These are phyloP conservation scores for Podarcis lilfordi DNA, from an alignment of 2,797 vertebrate genomes.

Conservation along the genomic window DNA sequence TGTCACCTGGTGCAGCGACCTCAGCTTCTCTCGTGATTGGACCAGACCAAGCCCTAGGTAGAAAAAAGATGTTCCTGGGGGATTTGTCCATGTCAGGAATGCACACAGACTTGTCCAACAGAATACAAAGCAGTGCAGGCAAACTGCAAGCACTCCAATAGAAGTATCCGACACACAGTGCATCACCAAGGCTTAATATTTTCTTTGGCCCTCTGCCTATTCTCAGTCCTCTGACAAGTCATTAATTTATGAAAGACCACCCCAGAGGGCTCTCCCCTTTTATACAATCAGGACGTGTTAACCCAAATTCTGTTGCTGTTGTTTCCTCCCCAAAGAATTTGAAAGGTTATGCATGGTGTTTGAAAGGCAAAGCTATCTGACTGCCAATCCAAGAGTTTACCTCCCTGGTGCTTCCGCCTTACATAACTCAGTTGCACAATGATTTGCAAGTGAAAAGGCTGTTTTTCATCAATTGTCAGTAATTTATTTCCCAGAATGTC, in stretches of 20 bases:
- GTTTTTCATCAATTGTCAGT: conserved; percentile 33
- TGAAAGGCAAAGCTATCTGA: conserved; percentile 6
- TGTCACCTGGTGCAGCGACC: not conserved
- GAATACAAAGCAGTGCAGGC: not conserved
- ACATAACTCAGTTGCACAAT: conserved; percentile 18
- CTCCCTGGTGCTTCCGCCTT: conserved; percentile 25
- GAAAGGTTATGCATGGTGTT: not conserved
- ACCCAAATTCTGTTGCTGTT: conserved; percentile 36
- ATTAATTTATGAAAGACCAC: conserved; percentile 44
- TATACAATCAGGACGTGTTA: conserved; percentile 7
- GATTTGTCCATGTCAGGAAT: not conserved
- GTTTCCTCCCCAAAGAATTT: conserved; percentile 9
- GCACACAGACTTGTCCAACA: not conserved
- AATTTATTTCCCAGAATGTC: conserved; percentile 48
- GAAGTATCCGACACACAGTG: conserved; percentile 4
- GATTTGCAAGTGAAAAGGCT: conserved; percentile 20
- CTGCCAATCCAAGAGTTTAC: not conserved
- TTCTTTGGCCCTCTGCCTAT: conserved; percentile 18
- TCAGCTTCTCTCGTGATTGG: not conserved
- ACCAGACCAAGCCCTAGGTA: not conserved
- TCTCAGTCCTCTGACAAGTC: conserved; percentile 28
- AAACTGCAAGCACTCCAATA: not conserved
- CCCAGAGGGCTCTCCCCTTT: conserved; percentile 28
- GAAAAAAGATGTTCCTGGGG: not conserved
- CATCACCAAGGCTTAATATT: conserved; percentile 29